Conservation (phyloP, 2,113 vertebrate genomes). For the Gobiocypris rarus region DNA sequence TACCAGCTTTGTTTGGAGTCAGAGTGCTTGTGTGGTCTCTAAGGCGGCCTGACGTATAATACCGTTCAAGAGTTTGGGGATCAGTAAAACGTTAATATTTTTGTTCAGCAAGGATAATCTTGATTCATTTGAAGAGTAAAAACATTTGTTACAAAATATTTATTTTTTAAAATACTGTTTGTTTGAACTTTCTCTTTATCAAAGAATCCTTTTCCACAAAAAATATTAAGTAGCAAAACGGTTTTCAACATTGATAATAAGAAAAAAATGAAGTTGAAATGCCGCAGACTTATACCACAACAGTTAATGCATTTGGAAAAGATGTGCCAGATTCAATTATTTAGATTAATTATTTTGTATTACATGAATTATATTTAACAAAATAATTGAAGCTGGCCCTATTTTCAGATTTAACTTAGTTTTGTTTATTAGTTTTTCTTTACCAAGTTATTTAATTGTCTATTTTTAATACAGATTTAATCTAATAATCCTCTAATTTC, state of each 20-base stretch:
- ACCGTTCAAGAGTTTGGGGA: not conserved
- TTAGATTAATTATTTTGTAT: not conserved
- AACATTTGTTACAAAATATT: too few species aligned
- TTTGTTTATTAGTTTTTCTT: not conserved
- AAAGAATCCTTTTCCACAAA: too few species aligned
- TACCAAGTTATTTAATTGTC: not conserved
- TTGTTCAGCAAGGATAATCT: too few species aligned
- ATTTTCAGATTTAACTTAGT: not conserved
- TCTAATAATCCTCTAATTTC: not conserved
- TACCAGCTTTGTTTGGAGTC: not conserved
- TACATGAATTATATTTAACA: not conserved
- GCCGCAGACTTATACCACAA: not conserved
- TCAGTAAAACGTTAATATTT: too few species aligned
- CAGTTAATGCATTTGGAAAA: not conserved
- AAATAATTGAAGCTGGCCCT: not conserved
- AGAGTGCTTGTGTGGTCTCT: not conserved
- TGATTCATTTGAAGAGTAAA: too few species aligned
- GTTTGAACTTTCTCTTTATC: too few species aligned
- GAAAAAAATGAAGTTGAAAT: too few species aligned
- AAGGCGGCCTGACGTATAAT: not conserved
- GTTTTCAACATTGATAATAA: too few species aligned
- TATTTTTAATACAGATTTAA: not conserved
- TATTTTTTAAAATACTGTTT: too few species aligned
- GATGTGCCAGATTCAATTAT: not conserved
- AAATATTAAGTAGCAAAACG: too few species aligned